Evolutionary conservation across 2,797 vertebrate species (phyloP), one percentile per base, ranked within the genome.

Genomic region (Ctenopoma kingsleyae): DNA sequence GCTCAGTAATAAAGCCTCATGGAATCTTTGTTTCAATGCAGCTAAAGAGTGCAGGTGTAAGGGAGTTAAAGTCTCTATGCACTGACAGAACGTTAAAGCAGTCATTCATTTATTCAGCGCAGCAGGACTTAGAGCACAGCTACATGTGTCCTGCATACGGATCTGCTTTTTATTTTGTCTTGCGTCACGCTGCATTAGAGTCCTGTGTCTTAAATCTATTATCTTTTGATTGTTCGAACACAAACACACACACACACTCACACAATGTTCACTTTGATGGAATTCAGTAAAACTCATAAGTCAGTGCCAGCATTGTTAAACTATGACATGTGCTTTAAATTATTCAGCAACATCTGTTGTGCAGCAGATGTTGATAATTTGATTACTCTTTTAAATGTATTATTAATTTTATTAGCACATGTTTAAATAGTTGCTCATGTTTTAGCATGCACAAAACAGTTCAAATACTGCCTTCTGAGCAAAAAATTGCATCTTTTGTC

Each of bases 341-440:
- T 63, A 76, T 76, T 67, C 49, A 74, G 30, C 13, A 47, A 68
- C 62, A 72, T 72, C 64, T 85, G 72, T 51, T 55, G 30, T 0
- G n/a, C 10, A 65, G 48, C 76, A 79, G 69, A 71, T 75, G 66
- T 49, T 62, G 22, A 69, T 53, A 23, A 60, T 67, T 27, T n/a
- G 0, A 36, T 40, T 49, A 41, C 64, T 58, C 17, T 73, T 64
- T 70, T 38, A 58, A 61, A 75, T 36, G 16, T 65, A 55, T 22
- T 60, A 19, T 30, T 52, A 6, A 56, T 64, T 53, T n/a, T 40
- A 41, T 56, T 32, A 47, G 30, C 12, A 8, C 5, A n/a, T 2
- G 7, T 23, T 51, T 27, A 44, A 44, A 44, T 44, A 44, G 43
- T 12, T 47, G 44, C 10, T 4, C 10, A 6, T 20, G 44, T 19